Evolutionary conservation across 2,113 vertebrate genomes (phyloP).

Genomic region (Brachyhypopomus gauderio): DNA sequence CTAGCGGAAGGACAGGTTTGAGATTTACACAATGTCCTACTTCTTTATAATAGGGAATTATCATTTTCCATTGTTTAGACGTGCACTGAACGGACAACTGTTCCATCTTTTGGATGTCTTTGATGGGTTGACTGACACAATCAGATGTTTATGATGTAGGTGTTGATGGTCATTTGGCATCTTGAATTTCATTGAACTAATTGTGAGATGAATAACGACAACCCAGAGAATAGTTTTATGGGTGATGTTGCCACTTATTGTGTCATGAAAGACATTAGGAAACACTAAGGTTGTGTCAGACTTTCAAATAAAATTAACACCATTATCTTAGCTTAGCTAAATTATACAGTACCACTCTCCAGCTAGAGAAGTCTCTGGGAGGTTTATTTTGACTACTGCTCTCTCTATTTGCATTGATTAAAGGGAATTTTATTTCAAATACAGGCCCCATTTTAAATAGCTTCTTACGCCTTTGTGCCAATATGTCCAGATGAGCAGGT

Average conservation of each 20-base stretch:
- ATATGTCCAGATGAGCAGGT: neutral
- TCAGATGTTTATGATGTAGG: too few species aligned
- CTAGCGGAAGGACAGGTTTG: too few species aligned
- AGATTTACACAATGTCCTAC: too few species aligned
- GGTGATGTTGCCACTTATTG: neutral
- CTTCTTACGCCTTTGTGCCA: neutral
- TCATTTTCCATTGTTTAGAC: too few species aligned
- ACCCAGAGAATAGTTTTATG: neutral
- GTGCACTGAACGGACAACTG: too few species aligned
- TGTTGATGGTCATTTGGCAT: neutral
- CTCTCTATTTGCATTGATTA: constrained; percentile 18
- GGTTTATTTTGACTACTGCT: constrained; percentile 1
- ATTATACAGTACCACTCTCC: neutral
- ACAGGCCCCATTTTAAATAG: neutral
- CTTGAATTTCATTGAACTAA: neutral
- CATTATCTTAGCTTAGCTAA: neutral
- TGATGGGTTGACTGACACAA: too few species aligned
- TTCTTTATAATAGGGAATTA: too few species aligned
- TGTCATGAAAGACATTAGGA: constrained; percentile 17
- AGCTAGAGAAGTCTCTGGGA: neutral
- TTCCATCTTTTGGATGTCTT: too few species aligned
- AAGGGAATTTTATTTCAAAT: neutral
- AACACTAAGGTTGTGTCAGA: neutral
- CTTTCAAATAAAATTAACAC: neutral
- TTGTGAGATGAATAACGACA: neutral